Evolutionary conservation across 2,888 invertebrate genomes (phyloP).

Genomic region (Rhagonycha lutea): DNA sequence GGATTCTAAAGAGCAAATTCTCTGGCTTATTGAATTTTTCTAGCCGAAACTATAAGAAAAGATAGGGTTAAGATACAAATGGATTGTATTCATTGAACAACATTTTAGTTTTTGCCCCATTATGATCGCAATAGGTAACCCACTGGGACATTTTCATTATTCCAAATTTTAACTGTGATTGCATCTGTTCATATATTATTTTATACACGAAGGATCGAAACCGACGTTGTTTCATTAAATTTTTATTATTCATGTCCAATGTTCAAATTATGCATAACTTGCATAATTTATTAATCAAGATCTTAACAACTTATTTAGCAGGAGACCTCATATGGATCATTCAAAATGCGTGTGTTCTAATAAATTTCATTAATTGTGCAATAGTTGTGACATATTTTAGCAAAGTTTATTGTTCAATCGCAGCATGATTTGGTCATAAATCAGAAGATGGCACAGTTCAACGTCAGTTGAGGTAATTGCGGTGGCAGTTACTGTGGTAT

Average conservation of each 20-base stretch:
- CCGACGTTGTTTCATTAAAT: not conserved
- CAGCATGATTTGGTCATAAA: slow-evolving; percentile 22
- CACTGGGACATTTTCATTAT: not conserved
- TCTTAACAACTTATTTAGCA: not conserved
- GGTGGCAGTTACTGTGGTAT: slow-evolving; percentile 22
- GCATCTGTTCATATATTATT: not conserved
- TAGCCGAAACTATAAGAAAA: too few species aligned
- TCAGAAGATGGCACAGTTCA: slow-evolving; percentile 18
- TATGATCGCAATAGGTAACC: not conserved
- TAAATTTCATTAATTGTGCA: slow-evolving; percentile 21
- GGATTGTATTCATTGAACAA: too few species aligned
- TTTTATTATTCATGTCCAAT: not conserved
- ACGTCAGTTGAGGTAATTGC: slow-evolving; percentile 21
- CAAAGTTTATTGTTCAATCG: slow-evolving; percentile 16
- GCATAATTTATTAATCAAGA: not conserved
- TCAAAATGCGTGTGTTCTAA: slow-evolving; percentile 24
- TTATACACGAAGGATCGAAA: not conserved
- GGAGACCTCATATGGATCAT: not conserved
- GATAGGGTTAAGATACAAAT: too few species aligned
- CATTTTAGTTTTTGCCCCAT: too few species aligned
- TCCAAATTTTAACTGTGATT: not conserved
- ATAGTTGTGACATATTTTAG: slow-evolving; percentile 23
- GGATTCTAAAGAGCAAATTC: too few species aligned
- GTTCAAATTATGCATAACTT: not conserved
- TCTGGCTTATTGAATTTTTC: too few species aligned